Percentiles rank a stretch among this genome's conserved stretches.
phyloP scores from a whole-genome alignment of 2,797 vertebrate genomes.

The Danionella dracula region DNA sequence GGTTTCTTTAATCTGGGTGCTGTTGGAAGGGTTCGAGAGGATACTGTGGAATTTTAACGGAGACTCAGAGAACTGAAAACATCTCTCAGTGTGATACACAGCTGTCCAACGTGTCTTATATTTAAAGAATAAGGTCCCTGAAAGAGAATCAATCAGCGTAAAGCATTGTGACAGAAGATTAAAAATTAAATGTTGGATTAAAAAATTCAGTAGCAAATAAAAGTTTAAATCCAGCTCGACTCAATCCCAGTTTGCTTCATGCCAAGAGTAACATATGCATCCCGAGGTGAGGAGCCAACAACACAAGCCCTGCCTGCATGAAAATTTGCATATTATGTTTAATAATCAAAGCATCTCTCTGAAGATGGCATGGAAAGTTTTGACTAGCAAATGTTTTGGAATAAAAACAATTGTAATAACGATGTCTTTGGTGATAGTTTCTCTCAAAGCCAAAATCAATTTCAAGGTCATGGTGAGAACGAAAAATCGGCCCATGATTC shows the following conservation, averaged over 20 bases:
- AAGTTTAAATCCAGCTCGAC: conserved; percentile 7
- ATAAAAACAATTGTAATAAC: too few species aligned
- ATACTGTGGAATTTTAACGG: conserved; percentile 26
- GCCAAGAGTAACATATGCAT: conserved; percentile 1
- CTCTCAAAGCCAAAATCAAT: background rate
- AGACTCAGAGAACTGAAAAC: conserved; percentile 20
- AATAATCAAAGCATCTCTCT: background rate
- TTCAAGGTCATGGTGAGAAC: conserved; percentile 14
- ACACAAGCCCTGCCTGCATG: background rate
- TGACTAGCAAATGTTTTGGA: background rate
- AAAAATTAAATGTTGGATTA: background rate
- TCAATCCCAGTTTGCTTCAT: background rate
- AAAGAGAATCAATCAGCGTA: background rate
- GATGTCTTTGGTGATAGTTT: too few species aligned
- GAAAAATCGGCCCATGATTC: conserved; percentile 14
- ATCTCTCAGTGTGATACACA: too few species aligned
- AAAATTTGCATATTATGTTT: conserved; percentile 5
- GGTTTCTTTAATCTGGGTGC: background rate
- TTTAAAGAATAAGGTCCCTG: background rate
- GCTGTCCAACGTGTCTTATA: too few species aligned
- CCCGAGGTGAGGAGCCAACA: background rate
- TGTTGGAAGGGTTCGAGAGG: conserved; percentile 20
- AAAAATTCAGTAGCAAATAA: background rate
- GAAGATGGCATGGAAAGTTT: background rate
- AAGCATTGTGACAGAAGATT: background rate